Evolutionary conservation across 2,797 vertebrate genomes (phyloP).

Genomic region (Echiichthys vipera): DNA sequence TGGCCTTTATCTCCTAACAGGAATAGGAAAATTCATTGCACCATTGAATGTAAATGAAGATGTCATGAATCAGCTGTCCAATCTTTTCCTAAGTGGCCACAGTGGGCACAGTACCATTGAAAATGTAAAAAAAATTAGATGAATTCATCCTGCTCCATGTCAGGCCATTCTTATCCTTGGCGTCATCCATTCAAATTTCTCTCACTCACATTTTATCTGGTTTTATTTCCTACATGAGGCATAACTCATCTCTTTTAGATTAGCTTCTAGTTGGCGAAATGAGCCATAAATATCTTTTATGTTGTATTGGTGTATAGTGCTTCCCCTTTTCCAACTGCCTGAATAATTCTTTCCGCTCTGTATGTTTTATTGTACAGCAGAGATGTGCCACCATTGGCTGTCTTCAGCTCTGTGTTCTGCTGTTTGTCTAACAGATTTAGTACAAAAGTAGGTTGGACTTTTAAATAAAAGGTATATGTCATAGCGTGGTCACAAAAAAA

Average conservation of each 20-base stretch:
- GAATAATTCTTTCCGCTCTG: slow-evolving; percentile 54
- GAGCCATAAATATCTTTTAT: slow-evolving; percentile 67
- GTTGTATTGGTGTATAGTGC: slow-evolving; percentile 51
- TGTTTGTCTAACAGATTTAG: slow-evolving; percentile 66
- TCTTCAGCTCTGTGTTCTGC: slow-evolving; percentile 39
- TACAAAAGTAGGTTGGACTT: slow-evolving; percentile 10
- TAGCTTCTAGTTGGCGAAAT: slow-evolving; percentile 66
- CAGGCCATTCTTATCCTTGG: slow-evolving; percentile 16
- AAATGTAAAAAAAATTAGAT: slow-evolving; percentile 21
- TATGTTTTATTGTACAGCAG: slow-evolving; percentile 57
- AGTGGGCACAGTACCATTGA: slow-evolving; percentile 10
- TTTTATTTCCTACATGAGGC: slow-evolving; percentile 62
- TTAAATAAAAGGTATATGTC: not conserved
- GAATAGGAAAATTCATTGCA: slow-evolving; percentile 31
- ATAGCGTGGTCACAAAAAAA: not conserved
- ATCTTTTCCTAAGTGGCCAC: slow-evolving; percentile 47
- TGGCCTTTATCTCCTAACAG: not conserved
- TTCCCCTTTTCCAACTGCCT: slow-evolving; percentile 44
- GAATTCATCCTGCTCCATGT: slow-evolving; percentile 28
- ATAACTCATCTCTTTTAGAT: slow-evolving; percentile 72
- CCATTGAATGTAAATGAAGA: slow-evolving; percentile 40
- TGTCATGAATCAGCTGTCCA: slow-evolving; percentile 56
- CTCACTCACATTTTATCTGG: slow-evolving; percentile 50
- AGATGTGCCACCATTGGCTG: slow-evolving; percentile 48
- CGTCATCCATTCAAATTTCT: slow-evolving; percentile 43